Evolutionary conservation across 2,113 vertebrate genomes (phyloP), one percentile per base, ranked within the genome.

Genomic region (Osmerus mordax): DNA sequence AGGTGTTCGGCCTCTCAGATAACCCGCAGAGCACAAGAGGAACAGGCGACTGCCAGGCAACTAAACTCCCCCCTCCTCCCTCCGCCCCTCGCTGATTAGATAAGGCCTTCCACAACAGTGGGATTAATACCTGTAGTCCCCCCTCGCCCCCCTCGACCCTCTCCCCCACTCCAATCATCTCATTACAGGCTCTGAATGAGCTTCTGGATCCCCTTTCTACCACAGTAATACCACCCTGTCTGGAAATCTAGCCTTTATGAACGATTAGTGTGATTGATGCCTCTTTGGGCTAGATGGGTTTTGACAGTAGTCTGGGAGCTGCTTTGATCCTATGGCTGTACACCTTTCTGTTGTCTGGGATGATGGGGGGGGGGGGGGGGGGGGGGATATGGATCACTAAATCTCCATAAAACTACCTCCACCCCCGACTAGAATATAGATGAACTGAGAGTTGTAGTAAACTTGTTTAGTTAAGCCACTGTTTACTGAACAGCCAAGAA

Each of bases 1-100:
- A 89, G 76, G 67, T 73, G 67, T 59, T 13, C 6, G 14, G 15
- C 16, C 66, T 36, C 18, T 73, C 67, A 14, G 14, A 59, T 74
- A 70, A 74, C 67, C 47, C 23, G 28, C 15, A 13, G 13, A 16
- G 21, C 25, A 56, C 25, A 18, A 41, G 53, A 7, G 55, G 67
- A 56, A 12, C 19, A 28, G 61, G 54, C 15, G n/a, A 56, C 28
- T 7, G 16, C 15, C 29, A 3, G 29, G 32, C 23, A 36, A 14
- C 61, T 15, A 4, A 62, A 25, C 25, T 18, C 61, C 23, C 13
- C 21, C 15, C n/a, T 11, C 54, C 15, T 18, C 61, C 56, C 23
- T 3, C 21, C 23, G 3, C 59, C 60, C 60, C 15, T 29, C 16
- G 61, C 28, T 63, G 61, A 63, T 56, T 18, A 56, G 54, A 56